Base-by-base conservation (phyloP, 1,140 invertebrate genomes). In the Diploscapter pachys region DNA sequence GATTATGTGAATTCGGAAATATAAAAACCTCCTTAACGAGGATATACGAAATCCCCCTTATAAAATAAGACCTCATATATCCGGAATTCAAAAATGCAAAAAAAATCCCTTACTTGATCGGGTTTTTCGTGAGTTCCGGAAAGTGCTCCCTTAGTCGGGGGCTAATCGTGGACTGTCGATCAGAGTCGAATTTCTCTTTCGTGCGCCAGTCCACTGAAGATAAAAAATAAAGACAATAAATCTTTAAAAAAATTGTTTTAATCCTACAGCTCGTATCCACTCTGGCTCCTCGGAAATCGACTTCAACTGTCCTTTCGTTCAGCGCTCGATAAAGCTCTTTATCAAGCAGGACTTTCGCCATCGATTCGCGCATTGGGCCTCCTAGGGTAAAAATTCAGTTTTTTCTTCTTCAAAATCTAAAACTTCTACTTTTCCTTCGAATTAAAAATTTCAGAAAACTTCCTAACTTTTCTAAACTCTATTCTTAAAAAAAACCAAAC, bases 351-450 rank as follows among this genome's bases (percentile, higher is more conserved):
- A 76, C 31, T 56, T 66, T 53, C 6, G 69, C 48, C 9, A 76
- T 56, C 0, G 70, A 57, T 4, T 64, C 11, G 11, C 75, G 53
- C 70, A 76, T 76, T 51, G 75, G 75, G 50, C 75, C 75, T 31
- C 75, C 75, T 6, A 75, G 63, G 4, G 67, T 71, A 4, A 54
- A 53, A 50, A 1, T 31, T 31, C 31, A 31, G 31, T 31, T 1
- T 31, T 31, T 31, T 31, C n/a, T 31, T 31, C 31, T 31, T 31
- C 31, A 31, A 31, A 31, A 31, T 31, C 31, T 31, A 31, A 31
- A 31, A 31, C 31, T 31, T 31, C 31, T 31, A 31, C 31, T 31
- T 31, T 31, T 31, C 31, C 31, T 31, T 31, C 31, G 31, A 31
- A 31, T 31, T 31, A 0, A 0, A 31, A 31, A 31, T 31, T 31